These are phyloP conservation scores for Chlorops oryzae DNA, from an alignment of 1,140 invertebrate genomes.

Conservation along the genomic window DNA sequence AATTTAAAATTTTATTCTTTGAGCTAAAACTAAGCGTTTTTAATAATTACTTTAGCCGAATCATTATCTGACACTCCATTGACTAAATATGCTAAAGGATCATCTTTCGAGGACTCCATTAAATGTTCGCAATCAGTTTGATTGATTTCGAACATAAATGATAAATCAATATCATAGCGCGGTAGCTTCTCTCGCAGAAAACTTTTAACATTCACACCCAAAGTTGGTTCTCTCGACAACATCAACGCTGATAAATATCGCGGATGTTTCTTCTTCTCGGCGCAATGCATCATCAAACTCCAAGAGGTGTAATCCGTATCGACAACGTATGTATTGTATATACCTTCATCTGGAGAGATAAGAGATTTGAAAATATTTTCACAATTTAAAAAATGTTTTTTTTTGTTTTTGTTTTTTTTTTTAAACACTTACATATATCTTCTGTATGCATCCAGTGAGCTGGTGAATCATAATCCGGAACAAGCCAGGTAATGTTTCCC, in stretches of 20 bases:
- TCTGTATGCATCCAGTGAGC: constrained; percentile 82
- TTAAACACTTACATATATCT: constrained; percentile 62
- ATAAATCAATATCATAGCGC: constrained; percentile 70
- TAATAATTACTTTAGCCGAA: too few species aligned
- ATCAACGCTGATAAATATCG: constrained; percentile 79
- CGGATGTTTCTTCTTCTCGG: constrained; percentile 71
- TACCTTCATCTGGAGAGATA: constrained; percentile 65
- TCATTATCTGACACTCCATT: too few species aligned
- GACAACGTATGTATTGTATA: constrained; percentile 80
- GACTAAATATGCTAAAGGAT: constrained; percentile 39
- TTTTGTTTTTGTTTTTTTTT: background rate
- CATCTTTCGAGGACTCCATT: constrained; percentile 41
- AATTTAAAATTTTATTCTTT: too few species aligned
- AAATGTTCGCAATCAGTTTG: constrained; percentile 51
- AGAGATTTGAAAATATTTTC: background rate
- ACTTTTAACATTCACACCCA: constrained; percentile 56
- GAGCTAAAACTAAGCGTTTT: too few species aligned
- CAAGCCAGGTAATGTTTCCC: constrained; percentile 80
- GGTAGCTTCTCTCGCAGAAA: constrained; percentile 55
- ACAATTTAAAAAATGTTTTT: background rate
- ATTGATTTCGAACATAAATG: constrained; percentile 74
- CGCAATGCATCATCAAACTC: constrained; percentile 76
- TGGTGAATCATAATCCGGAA: constrained; percentile 62
- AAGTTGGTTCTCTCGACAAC: constrained; percentile 58
- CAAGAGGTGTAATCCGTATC: constrained; percentile 77